Evolutionary conservation across 2,888 invertebrate genomes (phyloP).

Genomic region (Bombylius major): DNA sequence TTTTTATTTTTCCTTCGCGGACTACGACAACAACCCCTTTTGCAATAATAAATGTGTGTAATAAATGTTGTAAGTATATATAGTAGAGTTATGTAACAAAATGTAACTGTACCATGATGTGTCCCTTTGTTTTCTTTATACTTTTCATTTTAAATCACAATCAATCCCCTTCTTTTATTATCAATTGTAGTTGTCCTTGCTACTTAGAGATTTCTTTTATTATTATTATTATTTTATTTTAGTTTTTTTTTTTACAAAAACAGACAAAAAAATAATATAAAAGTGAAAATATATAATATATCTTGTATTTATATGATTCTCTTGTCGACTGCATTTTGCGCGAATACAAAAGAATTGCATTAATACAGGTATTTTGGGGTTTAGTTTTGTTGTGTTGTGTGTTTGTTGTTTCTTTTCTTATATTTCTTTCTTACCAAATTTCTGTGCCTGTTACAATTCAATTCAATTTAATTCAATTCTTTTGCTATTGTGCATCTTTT

Average conservation of each 20-base stretch:
- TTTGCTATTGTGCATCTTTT: not conserved
- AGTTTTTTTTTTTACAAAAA: no score
- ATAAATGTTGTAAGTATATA: not conserved
- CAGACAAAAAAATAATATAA: no score
- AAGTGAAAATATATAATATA: no score
- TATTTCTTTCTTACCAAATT: not conserved
- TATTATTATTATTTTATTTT: no score
- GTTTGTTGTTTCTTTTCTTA: slow-evolving; percentile 5
- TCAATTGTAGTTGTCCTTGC: not conserved
- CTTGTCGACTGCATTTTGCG: not conserved
- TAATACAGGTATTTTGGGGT: slow-evolving; percentile 10
- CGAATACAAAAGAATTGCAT: slow-evolving; percentile 5
- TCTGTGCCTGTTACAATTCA: slow-evolving; percentile 2
- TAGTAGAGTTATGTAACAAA: not conserved
- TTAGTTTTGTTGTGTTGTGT: not conserved
- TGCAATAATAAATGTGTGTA: not conserved
- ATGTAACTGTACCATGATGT: not conserved
- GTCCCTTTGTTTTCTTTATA: not conserved
- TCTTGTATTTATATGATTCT: no score
- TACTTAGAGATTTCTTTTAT: not conserved
- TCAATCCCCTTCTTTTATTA: slow-evolving; percentile 1
- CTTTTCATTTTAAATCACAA: not conserved
- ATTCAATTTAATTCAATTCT: not conserved
- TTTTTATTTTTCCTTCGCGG: not conserved
- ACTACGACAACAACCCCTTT: slow-evolving; percentile 2